Evolutionary conservation across 37 sponge, comb jelly and placozoan species (phyloP).

Genomic region (Haliclona indistincta): DNA sequence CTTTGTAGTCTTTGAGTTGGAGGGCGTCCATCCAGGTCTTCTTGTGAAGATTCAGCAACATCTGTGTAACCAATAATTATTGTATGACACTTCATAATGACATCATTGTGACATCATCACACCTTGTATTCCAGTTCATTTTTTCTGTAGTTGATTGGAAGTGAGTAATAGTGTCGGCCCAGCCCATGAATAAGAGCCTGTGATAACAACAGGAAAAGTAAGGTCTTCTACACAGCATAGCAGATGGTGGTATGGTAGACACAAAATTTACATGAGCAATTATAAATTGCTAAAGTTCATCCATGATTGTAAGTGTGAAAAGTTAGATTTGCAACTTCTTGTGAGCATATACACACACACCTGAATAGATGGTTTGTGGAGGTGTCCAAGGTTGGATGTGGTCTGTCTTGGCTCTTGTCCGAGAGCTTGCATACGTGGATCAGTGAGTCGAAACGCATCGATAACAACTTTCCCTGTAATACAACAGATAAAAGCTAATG

Average conservation of each 20-base stretch:
- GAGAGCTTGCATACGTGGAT: conserved; percentile 84
- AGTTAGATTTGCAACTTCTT: background rate
- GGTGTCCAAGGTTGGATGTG: conserved; percentile 97
- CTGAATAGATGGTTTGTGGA: conserved; percentile 99
- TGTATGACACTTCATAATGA: background rate
- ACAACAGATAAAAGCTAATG: background rate
- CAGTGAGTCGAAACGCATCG: conserved; percentile 97
- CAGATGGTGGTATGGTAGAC: background rate
- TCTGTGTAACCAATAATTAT: conserved; percentile 41
- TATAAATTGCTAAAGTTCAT: no score
- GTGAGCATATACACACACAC: conserved; percentile 21
- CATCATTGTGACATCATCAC: background rate
- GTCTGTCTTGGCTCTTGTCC: conserved; percentile 97
- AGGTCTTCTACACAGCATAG: background rate
- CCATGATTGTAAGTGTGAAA: no score
- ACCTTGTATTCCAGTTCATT: conserved; percentile 98
- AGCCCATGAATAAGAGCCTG: conserved; percentile 98
- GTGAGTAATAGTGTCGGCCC: conserved; percentile 95
- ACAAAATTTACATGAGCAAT: background rate
- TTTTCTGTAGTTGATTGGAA: conserved; percentile 97
- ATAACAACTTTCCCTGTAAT: conserved; percentile 91
- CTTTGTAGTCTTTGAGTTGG: conserved; percentile 82
- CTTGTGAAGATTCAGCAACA: conserved; percentile 97
- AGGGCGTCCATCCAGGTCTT: conserved; percentile 97
- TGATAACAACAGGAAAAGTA: background rate